Percentiles rank a stretch among this genome's conserved stretches.
phyloP scores from a whole-genome alignment of 2,888 invertebrate genomes.

The Dromius quadrimaculatus region DNA sequence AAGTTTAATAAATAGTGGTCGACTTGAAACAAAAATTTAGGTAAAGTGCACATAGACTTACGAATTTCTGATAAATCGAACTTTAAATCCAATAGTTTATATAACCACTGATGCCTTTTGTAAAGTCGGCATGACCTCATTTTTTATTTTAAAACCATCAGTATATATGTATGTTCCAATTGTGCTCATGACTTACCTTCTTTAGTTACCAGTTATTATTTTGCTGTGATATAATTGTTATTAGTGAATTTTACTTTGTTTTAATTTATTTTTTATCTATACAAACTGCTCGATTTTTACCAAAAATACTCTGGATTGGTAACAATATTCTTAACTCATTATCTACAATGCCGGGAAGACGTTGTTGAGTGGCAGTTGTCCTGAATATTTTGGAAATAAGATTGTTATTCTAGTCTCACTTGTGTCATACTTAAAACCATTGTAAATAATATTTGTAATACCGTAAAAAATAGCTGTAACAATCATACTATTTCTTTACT shows the following conservation, averaged over 20 bases:
- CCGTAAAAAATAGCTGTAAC: conserved; percentile 36
- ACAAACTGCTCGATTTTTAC: conserved; percentile 18
- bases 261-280: conserved; percentile 34
- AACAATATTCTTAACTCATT: conserved; percentile 9
- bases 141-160: conserved; percentile 32
- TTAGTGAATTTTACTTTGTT: conserved; percentile 16
- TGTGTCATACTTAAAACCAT: conserved; percentile 42
- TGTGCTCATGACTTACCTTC: conserved; percentile 24
- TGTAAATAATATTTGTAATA: conserved; percentile 48
- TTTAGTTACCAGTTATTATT: conserved; percentile 44
- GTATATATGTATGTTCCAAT: conserved; percentile 35
- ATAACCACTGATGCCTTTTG: conserved; percentile 54
- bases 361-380: conserved; percentile 27
- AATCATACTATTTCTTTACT: conserved; percentile 14
- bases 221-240: conserved; percentile 45
- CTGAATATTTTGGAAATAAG: conserved; percentile 15
- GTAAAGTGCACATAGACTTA: conserved; percentile 43
- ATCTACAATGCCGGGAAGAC: conserved; percentile 21
- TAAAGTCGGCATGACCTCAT: conserved; percentile 53
- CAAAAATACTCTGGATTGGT: conserved; percentile 13
- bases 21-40: conserved; percentile 25
- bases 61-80: conserved; percentile 41
- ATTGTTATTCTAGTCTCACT: conserved; percentile 50
- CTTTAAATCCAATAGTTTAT: conserved; percentile 44
- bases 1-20: conserved; percentile 46